These are phyloP conservation scores for Lacerta bilineata DNA, from an alignment of 2,797 vertebrate genomes.

Conservation along the genomic window DNA sequence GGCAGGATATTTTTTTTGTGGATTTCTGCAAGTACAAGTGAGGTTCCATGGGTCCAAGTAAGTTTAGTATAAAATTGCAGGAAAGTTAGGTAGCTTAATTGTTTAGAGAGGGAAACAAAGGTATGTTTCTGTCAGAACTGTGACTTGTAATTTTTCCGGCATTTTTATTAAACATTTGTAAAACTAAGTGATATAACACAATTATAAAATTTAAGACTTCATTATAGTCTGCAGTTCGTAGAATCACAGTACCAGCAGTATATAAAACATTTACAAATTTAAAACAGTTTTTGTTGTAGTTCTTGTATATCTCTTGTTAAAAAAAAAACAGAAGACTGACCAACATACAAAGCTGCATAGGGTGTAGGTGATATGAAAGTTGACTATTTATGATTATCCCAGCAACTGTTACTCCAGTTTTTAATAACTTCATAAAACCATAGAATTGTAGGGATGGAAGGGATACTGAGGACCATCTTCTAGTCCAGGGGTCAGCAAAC, in stretches of 20 bases:
- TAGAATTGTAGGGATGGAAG: no score
- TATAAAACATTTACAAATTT: neutral
- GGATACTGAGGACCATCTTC: no score
- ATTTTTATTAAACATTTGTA: neutral
- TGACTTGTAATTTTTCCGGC: neutral
- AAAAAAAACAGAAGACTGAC: neutral
- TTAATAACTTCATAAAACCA: no score
- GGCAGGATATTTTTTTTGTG: neutral
- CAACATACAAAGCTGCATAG: neutral
- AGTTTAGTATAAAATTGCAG: neutral
- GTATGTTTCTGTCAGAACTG: constrained; percentile 7
- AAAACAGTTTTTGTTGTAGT: neutral
- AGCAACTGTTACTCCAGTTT: neutral
- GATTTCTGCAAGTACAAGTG: no score
- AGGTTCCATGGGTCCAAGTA: neutral
- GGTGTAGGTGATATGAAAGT: neutral
- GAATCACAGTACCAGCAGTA: neutral
- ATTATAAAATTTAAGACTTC: neutral
- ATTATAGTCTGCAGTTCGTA: neutral
- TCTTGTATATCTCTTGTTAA: neutral
- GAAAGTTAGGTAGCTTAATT: neutral
- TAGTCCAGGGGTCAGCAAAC: no score
- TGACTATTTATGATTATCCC: neutral
- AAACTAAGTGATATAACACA: neutral
- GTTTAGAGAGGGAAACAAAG: neutral